phyloP scores from a whole-genome alignment of 2,888 invertebrate species.

The Atrina japonica region DNA sequence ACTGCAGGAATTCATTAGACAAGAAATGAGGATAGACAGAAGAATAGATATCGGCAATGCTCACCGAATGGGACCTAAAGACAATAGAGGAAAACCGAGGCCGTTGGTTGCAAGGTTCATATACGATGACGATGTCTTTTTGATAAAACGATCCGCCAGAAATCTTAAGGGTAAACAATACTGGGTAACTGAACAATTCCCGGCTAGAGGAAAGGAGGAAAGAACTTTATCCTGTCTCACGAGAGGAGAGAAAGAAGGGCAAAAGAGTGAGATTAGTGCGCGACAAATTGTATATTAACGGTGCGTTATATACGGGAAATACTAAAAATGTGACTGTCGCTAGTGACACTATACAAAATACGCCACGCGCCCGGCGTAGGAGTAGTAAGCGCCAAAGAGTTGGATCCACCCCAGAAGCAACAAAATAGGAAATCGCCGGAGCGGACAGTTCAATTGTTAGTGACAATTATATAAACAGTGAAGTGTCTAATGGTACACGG shows the following conservation, averaged over 20 bases:
- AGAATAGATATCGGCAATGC: constrained; percentile 31
- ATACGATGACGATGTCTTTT: constrained; percentile 8
- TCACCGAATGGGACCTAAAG: constrained; percentile 31
- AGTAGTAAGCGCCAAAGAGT: constrained; percentile 1
- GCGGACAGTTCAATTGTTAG: neutral
- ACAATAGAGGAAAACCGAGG: no score
- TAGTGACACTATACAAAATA: no score
- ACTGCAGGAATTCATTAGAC: constrained; percentile 26
- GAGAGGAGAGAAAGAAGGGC: constrained; percentile 8
- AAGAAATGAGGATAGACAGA: constrained; percentile 13
- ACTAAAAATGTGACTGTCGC: no score
- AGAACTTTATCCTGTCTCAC: constrained; percentile 31
- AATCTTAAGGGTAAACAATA: constrained; percentile 25
- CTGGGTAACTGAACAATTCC: constrained; percentile 39
- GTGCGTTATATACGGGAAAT: no score
- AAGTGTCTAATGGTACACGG: no score
- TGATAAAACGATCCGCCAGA: constrained; percentile 20
- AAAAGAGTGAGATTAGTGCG: no score
- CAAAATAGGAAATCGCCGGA: constrained; percentile 1
- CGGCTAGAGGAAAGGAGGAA: constrained; percentile 26
- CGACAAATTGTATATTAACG: no score
- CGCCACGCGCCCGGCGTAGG: no score
- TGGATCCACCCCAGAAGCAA: constrained; percentile 4
- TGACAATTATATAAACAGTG: no score
- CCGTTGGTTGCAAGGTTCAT: no score